Evolutionary conservation across 2,888 invertebrate genomes (phyloP).

Genomic region (Dryococelus australis): DNA sequence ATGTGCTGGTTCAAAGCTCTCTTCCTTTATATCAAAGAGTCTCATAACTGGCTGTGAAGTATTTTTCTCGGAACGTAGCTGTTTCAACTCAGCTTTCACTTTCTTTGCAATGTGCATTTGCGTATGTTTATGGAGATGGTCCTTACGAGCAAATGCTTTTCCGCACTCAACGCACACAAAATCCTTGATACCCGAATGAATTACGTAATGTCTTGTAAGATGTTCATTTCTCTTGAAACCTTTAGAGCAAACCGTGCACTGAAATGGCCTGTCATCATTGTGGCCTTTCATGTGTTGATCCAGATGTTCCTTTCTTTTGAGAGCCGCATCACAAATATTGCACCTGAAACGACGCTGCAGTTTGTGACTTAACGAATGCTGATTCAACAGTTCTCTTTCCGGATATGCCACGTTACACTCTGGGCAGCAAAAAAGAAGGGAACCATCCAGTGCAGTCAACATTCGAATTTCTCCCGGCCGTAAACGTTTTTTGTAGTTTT

Average conservation of each 20-base stretch:
- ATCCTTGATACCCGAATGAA: slow-evolving; percentile 63
- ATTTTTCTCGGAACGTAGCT: slow-evolving; percentile 20
- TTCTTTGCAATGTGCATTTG: slow-evolving; percentile 50
- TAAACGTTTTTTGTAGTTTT: slow-evolving; percentile 51
- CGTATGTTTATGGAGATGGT: slow-evolving; percentile 62
- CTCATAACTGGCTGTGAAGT: slow-evolving; percentile 4
- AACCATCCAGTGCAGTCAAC: slow-evolving; percentile 55
- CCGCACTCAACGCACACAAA: slow-evolving; percentile 60
- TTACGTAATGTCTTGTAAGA: slow-evolving; percentile 62
- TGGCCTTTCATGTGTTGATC: slow-evolving; percentile 62
- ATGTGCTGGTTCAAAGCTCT: not conserved
- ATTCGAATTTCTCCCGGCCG: slow-evolving; percentile 56
- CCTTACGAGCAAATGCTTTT: slow-evolving; percentile 62
- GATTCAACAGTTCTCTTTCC: slow-evolving; percentile 59
- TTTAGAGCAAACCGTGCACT: slow-evolving; percentile 46
- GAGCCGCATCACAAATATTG: slow-evolving; percentile 62
- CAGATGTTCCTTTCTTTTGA: slow-evolving; percentile 62
- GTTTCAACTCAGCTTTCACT: slow-evolving; percentile 38
- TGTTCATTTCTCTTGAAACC: slow-evolving; percentile 64
- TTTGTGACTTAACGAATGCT: slow-evolving; percentile 55
- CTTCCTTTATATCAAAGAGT: not conserved
- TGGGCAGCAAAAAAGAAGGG: slow-evolving; percentile 60
- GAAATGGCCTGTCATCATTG: slow-evolving; percentile 58
- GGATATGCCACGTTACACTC: slow-evolving; percentile 60
- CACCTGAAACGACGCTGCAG: slow-evolving; percentile 61